A percentile compares a stretch with the other conserved stretches of the same genome.
Conservation (phyloP, 1,140 invertebrate species). For the Zaprionus nigranus region DNA sequence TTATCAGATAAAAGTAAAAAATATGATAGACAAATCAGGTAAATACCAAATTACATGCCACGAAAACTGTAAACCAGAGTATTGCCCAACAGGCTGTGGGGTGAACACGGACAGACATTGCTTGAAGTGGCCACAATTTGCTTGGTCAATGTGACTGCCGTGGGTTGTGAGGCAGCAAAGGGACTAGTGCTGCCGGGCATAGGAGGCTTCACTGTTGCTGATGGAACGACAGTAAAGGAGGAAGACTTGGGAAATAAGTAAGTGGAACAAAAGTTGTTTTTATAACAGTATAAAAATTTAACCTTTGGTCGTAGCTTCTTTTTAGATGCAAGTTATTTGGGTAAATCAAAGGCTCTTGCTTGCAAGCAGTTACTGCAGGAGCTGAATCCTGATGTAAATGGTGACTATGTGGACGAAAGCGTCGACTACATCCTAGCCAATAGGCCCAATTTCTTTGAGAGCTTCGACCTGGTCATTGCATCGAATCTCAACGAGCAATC, state of each 20-base stretch:
- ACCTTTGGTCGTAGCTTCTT: slow-evolving; percentile 90
- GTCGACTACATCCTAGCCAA: slow-evolving; percentile 93
- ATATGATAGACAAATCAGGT: slow-evolving; percentile 85
- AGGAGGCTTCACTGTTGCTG: slow-evolving; percentile 98
- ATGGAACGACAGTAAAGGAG: slow-evolving; percentile 93
- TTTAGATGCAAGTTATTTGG: slow-evolving; percentile 91
- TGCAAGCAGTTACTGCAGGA: slow-evolving; percentile 93
- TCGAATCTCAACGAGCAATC: slow-evolving; percentile 93
- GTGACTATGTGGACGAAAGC: slow-evolving; percentile 96
- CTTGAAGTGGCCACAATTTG: slow-evolving; percentile 96
- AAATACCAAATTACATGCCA: not conserved
- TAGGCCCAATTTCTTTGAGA: slow-evolving; percentile 93
- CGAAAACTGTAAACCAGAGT: not conserved
- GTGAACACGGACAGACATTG: slow-evolving; percentile 96
- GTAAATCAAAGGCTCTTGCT: slow-evolving; percentile 93
- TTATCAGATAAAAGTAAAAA: slow-evolving; percentile 85
- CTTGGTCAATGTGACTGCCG: slow-evolving; percentile 96
- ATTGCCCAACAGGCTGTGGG: slow-evolving; percentile 91
- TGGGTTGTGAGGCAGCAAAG: slow-evolving; percentile 98
- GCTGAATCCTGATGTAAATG: slow-evolving; percentile 96
- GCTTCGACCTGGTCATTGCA: slow-evolving; percentile 95
- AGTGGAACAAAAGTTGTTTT: slow-evolving; percentile 27
- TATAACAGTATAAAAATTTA: not conserved
- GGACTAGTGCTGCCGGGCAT: slow-evolving; percentile 97
- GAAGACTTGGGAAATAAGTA: slow-evolving; percentile 98